These are phyloP conservation scores for Pampusana beccarii DNA, from an alignment of 2,113 vertebrate species.

Conservation along the genomic window DNA sequence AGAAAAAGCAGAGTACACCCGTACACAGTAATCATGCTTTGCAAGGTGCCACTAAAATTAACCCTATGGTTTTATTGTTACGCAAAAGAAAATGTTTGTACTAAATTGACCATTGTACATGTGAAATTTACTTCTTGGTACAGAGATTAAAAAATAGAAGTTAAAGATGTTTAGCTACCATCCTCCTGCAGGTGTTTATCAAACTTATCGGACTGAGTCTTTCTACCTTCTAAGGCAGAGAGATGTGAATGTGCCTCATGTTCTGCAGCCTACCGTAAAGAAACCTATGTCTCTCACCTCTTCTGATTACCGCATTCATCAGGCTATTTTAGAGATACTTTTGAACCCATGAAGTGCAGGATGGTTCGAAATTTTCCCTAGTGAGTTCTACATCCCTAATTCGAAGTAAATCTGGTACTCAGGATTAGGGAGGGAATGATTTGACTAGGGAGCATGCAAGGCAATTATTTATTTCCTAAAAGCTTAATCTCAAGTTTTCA, in stretches of 20 bases:
- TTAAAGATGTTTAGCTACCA: background rate
- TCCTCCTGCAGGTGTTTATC: background rate
- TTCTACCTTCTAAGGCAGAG: background rate
- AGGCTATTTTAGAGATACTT: conserved; percentile 10
- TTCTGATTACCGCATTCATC: background rate
- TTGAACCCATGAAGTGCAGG: background rate
- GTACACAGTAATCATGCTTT: background rate
- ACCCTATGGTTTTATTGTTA: background rate
- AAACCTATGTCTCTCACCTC: background rate
- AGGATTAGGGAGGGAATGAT: background rate
- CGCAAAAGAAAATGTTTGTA: background rate
- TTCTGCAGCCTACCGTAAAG: background rate
- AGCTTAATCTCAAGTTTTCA: background rate
- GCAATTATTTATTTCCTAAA: conserved; percentile 33
- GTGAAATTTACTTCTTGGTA: background rate
- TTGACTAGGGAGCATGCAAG: background rate
- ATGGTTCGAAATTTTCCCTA: background rate
- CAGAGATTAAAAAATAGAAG: background rate
- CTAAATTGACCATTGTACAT: background rate
- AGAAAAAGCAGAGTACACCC: background rate
- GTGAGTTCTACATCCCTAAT: conserved; percentile 13
- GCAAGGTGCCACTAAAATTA: background rate
- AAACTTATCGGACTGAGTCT: background rate
- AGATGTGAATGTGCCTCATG: background rate
- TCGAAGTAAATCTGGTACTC: background rate